Evolutionary conservation across 1,140 invertebrate species (phyloP).

Genomic region (Megathymus violae): DNA sequence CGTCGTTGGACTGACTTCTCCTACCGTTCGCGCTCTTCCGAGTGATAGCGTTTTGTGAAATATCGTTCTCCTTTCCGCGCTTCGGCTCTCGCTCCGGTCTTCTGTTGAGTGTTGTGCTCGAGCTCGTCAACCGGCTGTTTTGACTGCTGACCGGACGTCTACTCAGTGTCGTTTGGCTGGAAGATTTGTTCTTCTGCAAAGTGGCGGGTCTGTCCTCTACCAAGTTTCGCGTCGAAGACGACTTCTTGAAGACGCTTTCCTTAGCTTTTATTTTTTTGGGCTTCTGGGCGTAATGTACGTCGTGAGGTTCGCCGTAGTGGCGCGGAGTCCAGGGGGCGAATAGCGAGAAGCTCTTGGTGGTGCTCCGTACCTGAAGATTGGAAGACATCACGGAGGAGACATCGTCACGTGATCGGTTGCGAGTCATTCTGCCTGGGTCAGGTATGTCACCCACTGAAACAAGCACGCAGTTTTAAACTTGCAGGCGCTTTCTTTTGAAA

Average conservation of each 20-base stretch:
- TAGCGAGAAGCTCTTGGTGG: conserved; percentile 92
- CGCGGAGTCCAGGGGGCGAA: conserved; percentile 92
- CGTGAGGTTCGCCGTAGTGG: conserved; percentile 88
- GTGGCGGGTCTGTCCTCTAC: conserved; percentile 52
- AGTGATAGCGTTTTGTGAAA: conserved; percentile 73
- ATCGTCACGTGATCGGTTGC: conserved; percentile 88
- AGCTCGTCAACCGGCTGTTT: conserved; percentile 64
- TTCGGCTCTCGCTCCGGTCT: conserved; percentile 55
- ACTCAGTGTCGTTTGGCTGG: conserved; percentile 73
- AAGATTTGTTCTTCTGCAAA: conserved; percentile 73
- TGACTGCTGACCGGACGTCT: conserved; percentile 62
- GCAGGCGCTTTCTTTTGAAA: too few species aligned
- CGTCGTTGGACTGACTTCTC: conserved; percentile 86
- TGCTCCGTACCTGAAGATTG: conserved; percentile 87
- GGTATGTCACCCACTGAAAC: conserved; percentile 89
- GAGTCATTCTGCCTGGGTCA: conserved; percentile 85
- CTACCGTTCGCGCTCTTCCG: conserved; percentile 80
- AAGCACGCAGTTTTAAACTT: conserved; percentile 16
- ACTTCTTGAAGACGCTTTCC: conserved; percentile 58
- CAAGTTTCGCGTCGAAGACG: conserved; percentile 62
- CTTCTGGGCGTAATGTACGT: conserved; percentile 91
- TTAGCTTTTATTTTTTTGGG: conserved; percentile 68
- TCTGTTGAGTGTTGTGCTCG: conserved; percentile 68
- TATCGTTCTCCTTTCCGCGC: conserved; percentile 71
- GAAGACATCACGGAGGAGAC: conserved; percentile 85